Percentiles rank a stretch among this genome's conserved stretches.
These are phyloP conservation scores for Tigriopus japonicus DNA, from an alignment of 1,140 invertebrate genomes.

Conservation along the genomic window DNA sequence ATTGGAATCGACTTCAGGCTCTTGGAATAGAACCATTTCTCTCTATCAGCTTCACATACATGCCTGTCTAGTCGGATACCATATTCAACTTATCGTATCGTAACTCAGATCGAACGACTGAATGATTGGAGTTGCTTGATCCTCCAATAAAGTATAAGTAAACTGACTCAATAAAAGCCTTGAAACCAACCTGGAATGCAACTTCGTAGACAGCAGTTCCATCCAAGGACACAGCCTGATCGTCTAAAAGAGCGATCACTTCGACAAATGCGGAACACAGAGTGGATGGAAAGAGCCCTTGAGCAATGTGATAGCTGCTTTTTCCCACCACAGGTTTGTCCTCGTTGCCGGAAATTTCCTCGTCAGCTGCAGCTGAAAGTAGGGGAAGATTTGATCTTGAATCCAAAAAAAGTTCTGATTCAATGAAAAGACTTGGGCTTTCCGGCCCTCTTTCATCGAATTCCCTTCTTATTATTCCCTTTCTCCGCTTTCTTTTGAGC, in stretches of 20 bases:
- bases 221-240: slow-evolving; percentile 82
- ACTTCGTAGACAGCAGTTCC: slow-evolving; percentile 77
- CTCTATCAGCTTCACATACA: too few relatives aligned
- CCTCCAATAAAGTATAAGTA: too few relatives aligned
- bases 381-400: background rate
- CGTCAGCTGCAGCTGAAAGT: background rate
- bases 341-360: background rate
- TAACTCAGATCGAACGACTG: too few relatives aligned
- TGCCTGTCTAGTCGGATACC: too few relatives aligned
- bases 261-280: slow-evolving; percentile 83
- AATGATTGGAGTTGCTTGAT: too few relatives aligned
- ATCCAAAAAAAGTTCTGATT: background rate
- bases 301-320: slow-evolving; percentile 33
- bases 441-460: background rate
- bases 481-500: too few relatives aligned
- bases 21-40: too few relatives aligned
- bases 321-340: background rate
- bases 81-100: too few relatives aligned
- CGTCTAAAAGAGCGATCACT: slow-evolving; percentile 85
- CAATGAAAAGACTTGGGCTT: background rate
- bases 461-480: too few relatives aligned
- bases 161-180: background rate
- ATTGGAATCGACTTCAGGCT: too few relatives aligned
- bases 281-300: slow-evolving; percentile 87
- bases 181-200: slow-evolving; percentile 47